These are phyloP conservation scores for Chrysopilus asiliformis DNA, from an alignment of 2,888 invertebrate genomes.

Conservation along the genomic window DNA sequence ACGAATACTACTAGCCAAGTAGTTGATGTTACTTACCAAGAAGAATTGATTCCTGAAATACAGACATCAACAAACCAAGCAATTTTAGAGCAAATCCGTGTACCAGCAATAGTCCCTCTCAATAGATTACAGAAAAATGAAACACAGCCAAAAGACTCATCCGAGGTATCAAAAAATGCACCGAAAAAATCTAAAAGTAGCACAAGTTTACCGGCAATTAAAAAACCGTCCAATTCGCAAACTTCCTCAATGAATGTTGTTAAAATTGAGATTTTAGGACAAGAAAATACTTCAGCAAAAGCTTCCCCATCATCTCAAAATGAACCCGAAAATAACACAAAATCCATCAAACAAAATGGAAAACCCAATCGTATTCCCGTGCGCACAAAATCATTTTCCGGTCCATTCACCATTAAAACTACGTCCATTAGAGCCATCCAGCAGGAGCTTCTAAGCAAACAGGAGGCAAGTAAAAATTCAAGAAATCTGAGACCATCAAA, in stretches of 20 bases:
- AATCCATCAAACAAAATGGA: constrained; percentile 1
- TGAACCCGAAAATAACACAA: constrained; percentile 24
- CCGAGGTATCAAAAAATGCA: too few species aligned
- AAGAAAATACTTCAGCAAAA: constrained; percentile 1
- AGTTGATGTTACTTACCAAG: neutral
- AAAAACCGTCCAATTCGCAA: constrained; percentile 1
- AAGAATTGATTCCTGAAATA: neutral
- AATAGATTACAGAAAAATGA: too few species aligned
- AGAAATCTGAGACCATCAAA: constrained; percentile 19
- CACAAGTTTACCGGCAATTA: constrained; percentile 1
- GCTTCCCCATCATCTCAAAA: constrained; percentile 16
- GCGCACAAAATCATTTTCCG: constrained; percentile 33
- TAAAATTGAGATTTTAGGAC: constrained; percentile 11
- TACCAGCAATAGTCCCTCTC: constrained; percentile 17
- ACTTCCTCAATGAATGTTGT: constrained; percentile 4
- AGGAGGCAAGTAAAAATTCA: constrained; percentile 12
- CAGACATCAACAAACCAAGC: neutral
- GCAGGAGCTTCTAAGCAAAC: constrained; percentile 27
- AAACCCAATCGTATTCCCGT: constrained; percentile 21
- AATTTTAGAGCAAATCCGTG: constrained; percentile 13
- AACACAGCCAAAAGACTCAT: constrained; percentile 2
- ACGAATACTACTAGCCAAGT: too few species aligned
- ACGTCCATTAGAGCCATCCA: constrained; percentile 31
- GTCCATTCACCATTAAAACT: constrained; percentile 21
- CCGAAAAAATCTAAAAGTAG: too few species aligned